Conservation (phyloP, 2,888 invertebrate species). For the Clistopyga incitator region DNA sequence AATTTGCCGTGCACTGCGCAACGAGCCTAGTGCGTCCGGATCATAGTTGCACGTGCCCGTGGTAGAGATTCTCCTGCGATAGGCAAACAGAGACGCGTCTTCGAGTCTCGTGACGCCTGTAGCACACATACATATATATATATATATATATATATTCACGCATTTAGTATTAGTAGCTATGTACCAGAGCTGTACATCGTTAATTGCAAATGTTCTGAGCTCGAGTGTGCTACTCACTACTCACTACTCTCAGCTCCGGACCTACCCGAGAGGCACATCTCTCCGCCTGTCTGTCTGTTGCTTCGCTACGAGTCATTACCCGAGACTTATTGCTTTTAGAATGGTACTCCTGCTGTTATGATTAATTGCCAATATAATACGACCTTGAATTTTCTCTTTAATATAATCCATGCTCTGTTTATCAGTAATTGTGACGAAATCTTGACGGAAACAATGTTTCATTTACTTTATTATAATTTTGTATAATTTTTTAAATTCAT, state of each 20-base stretch:
- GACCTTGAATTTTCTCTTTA: not conserved
- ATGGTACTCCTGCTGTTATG: not conserved
- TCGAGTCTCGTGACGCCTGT: slow-evolving; percentile 16
- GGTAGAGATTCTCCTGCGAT: slow-evolving; percentile 46
- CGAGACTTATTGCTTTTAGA: slow-evolving; percentile 2
- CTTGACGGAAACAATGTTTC: not conserved
- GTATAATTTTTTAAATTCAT: too few species aligned
- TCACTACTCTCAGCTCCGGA: slow-evolving; percentile 12
- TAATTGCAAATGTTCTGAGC: slow-evolving; percentile 55
- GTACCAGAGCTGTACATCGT: slow-evolving; percentile 56
- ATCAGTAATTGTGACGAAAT: not conserved
- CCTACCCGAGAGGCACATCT: slow-evolving; percentile 37
- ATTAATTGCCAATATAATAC: not conserved
- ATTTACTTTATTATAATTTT: not conserved
- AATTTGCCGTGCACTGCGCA: slow-evolving; percentile 56
- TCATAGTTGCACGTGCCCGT: slow-evolving; percentile 52
- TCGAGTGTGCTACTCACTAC: slow-evolving; percentile 24
- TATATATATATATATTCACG: slow-evolving; percentile 32
- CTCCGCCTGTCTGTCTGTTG: slow-evolving; percentile 20
- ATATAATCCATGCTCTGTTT: not conserved
- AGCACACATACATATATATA: slow-evolving; percentile 1
- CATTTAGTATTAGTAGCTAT: slow-evolving; percentile 50
- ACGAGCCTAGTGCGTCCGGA: slow-evolving; percentile 45
- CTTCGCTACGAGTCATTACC: slow-evolving; percentile 43
- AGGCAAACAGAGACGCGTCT: slow-evolving; percentile 44